Percentiles rank a stretch among this genome's conserved stretches.
Evolutionary conservation across 2,113 vertebrate genomes (phyloP).

Genomic region (Cebidichthys violaceus): DNA sequence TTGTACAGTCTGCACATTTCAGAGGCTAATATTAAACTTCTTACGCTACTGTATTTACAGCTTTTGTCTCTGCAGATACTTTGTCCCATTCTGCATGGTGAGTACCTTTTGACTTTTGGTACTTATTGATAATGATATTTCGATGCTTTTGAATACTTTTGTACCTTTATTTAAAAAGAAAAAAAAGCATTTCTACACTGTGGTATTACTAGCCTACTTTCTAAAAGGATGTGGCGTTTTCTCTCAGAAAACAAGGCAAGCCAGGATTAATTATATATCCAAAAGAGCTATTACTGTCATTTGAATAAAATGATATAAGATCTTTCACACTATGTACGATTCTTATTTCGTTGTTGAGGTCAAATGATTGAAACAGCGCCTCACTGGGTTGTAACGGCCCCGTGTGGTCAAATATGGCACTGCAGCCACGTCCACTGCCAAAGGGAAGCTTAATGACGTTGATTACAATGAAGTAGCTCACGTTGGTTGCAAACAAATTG

Average conservation of each 20-base stretch:
- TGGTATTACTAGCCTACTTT: background rate
- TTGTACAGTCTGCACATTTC: background rate
- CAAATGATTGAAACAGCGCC: constrained; percentile 7
- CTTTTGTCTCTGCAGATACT: background rate
- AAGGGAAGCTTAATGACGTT: background rate
- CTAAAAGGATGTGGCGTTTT: background rate
- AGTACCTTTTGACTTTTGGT: background rate
- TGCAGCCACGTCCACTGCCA: background rate
- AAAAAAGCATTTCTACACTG: background rate
- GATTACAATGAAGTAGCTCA: background rate
- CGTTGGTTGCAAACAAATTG: background rate
- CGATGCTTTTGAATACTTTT: background rate
- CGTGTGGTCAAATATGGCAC: background rate
- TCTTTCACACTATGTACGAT: background rate
- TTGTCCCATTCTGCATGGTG: background rate
- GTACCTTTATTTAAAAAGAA: background rate
- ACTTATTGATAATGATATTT: background rate
- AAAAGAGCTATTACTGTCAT: background rate
- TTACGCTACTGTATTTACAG: background rate
- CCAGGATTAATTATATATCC: background rate
- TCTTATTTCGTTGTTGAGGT: background rate
- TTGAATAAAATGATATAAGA: background rate
- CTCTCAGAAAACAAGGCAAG: background rate
- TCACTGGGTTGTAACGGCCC: background rate
- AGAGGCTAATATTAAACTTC: background rate